A percentile compares a stretch with the other conserved stretches of the same genome.
Evolutionary conservation across 2,797 vertebrate species (phyloP).

Genomic region (Astyanax mexicanus): DNA sequence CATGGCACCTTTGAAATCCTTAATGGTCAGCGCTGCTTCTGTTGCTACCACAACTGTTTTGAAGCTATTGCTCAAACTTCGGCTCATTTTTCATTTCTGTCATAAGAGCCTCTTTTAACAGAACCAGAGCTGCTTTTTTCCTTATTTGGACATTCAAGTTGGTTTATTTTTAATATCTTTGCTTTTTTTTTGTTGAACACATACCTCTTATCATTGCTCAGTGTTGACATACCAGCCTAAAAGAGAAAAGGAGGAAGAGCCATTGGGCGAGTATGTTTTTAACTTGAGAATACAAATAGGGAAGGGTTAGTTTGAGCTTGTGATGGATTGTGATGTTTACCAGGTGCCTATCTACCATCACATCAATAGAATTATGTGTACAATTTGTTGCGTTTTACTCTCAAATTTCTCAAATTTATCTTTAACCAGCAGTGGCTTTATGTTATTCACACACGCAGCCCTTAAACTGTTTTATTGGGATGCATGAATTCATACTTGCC

Average conservation of each 20-base stretch:
- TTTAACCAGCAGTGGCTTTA: too few species aligned
- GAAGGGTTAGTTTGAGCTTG: background rate
- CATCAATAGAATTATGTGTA: background rate
- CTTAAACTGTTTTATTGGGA: too few species aligned
- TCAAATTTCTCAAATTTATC: too few species aligned
- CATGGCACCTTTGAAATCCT: slow-evolving; percentile 29
- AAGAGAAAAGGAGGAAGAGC: background rate
- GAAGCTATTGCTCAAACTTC: slow-evolving; percentile 31
- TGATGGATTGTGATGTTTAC: background rate
- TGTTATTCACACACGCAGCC: too few species aligned
- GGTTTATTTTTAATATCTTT: slow-evolving; percentile 59
- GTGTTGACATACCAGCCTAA: slow-evolving; percentile 26
- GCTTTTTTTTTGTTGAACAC: slow-evolving; percentile 73
- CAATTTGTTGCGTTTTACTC: too few species aligned
- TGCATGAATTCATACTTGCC: too few species aligned
- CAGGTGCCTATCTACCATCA: background rate
- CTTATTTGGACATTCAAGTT: slow-evolving; percentile 71
- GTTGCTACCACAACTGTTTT: slow-evolving; percentile 35
- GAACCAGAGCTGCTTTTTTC: slow-evolving; percentile 56
- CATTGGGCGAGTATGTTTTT: background rate
- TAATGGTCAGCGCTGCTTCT: slow-evolving; percentile 9
- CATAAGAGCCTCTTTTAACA: slow-evolving; percentile 19
- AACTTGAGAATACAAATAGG: background rate
- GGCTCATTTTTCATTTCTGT: slow-evolving; percentile 54
- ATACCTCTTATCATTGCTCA: slow-evolving; percentile 71